phyloP scores from a whole-genome alignment of 2,113 vertebrate genomes.

The Xenopus laevis region DNA sequence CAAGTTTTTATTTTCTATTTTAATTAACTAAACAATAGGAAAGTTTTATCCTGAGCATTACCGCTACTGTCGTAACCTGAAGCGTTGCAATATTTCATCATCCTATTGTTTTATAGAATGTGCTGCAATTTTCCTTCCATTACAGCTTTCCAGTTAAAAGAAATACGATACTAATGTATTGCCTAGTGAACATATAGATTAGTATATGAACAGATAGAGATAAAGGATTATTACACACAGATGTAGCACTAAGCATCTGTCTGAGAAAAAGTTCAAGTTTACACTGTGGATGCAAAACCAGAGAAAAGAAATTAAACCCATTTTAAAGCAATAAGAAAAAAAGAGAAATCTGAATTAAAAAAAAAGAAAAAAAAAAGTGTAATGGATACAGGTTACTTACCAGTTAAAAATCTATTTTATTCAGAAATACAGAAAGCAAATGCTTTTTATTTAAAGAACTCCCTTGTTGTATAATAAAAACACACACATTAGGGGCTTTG shows the following conservation, averaged over 20 bases:
- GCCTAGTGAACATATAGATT: slow-evolving; percentile 33
- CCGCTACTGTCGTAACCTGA: background rate
- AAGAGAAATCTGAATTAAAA: too few relatives aligned
- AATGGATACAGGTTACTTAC: too few relatives aligned
- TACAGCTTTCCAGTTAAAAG: slow-evolving; percentile 55
- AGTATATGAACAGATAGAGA: slow-evolving; percentile 13
- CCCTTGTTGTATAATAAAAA: too few relatives aligned
- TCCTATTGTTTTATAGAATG: slow-evolving; percentile 20
- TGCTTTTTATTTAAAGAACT: too few relatives aligned
- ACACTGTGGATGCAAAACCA: slow-evolving; percentile 9
- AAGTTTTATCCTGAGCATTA: slow-evolving; percentile 11
- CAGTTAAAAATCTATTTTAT: too few relatives aligned
- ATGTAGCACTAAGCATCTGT: slow-evolving; percentile 42
- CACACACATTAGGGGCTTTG: too few relatives aligned
- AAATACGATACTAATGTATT: slow-evolving; percentile 46
- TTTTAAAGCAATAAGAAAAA: background rate
- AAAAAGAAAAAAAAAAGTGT: too few relatives aligned
- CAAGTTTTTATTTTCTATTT: slow-evolving; percentile 5
- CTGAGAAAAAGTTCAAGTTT: slow-evolving; percentile 48
- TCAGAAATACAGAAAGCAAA: too few relatives aligned
- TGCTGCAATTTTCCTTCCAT: slow-evolving; percentile 50
- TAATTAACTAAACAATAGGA: slow-evolving; percentile 9
- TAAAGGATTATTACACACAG: slow-evolving; percentile 16
- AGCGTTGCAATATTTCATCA: slow-evolving; percentile 6
- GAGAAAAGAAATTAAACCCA: background rate